Evolutionary conservation across 2,888 invertebrate species (phyloP), one percentile per base, ranked within the genome.

Genomic region (Schizotus pectinicornis): DNA sequence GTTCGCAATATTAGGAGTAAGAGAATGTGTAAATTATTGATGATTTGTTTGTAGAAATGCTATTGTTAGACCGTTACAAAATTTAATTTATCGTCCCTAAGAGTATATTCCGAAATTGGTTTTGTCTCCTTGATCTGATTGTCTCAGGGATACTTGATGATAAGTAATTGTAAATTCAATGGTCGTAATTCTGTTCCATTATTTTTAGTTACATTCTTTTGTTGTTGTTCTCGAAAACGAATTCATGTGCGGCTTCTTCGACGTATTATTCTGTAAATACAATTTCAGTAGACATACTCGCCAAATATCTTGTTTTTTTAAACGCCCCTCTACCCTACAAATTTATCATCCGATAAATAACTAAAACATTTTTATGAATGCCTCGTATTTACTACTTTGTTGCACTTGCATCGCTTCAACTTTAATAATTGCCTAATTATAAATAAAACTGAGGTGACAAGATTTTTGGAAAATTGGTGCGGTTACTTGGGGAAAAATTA

Each of bases 1-100:
- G 62, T 71, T 74, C 74, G 74, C 74, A 75, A 74, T 73, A 75
- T 69, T 73, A 72, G 72, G 61, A 47, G 49, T 52, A 48, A 59
- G 43, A 55, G 38, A 67, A 56, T 43, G 49, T 30, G 31, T 13
- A 39, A 48, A 31, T 9, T 63, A 67, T 62, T 54, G 61, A 62
- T 59, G 36, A 59, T 65, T n/a, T n/a, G n/a, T n/a, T n/a, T 60
- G 60, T 59, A 60, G 66, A 65, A 67, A 67, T 69, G 67, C 67
- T 55, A 50, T 52, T 57, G 51, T 55, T 52, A 50, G 12, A 34
- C 12, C 12, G 13, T n/a, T 12, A 3, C 12, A 39, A 12, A 8
- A 13, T 12, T 7, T 12, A 39, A 6, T 11, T 8, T 39, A 13
- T 2, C 39, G 7, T 12, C 12, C n/a, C 12, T 38, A 35, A 33